phyloP scores from a whole-genome alignment of 2,113 vertebrate genomes.

The Condylura cristata region DNA sequence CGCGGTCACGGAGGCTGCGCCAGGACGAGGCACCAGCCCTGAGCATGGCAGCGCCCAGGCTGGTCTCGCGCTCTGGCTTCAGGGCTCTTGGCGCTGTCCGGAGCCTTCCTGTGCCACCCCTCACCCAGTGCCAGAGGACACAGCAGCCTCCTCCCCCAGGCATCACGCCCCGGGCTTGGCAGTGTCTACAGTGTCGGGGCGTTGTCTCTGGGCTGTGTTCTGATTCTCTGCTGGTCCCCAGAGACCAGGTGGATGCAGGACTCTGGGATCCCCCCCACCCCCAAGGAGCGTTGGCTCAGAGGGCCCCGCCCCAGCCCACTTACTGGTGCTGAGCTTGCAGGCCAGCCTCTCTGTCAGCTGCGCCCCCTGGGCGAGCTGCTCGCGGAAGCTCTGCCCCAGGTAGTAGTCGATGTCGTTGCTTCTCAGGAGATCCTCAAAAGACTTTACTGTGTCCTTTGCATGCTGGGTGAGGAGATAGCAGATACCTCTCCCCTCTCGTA shows the following conservation, averaged over 20 bases:
- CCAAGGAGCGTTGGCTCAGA: too few relatives aligned
- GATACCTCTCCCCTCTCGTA: conserved; percentile 89
- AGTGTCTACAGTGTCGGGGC: too few relatives aligned
- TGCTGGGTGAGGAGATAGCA: conserved; percentile 91
- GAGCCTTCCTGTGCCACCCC: too few relatives aligned
- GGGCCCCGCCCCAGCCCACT: too few relatives aligned
- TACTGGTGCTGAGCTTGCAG: conserved; percentile 91
- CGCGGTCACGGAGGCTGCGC: neutral
- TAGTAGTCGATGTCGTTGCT: conserved; percentile 95
- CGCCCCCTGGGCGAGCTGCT: conserved; percentile 91
- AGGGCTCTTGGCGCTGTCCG: neutral
- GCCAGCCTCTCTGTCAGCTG: conserved; percentile 88
- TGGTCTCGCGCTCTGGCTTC: neutral
- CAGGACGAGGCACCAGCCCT: neutral
- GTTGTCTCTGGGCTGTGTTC: too few relatives aligned
- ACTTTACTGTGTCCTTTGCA: conserved; percentile 89
- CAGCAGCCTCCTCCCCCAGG: neutral
- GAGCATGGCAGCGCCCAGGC: neutral
- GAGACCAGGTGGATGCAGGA: neutral
- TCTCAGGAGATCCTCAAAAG: conserved; percentile 95
- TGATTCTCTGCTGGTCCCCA: neutral
- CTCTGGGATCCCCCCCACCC: too few relatives aligned
- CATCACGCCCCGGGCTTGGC: neutral
- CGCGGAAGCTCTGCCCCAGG: conserved; percentile 94
- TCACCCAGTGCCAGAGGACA: too few relatives aligned